A percentile compares a stretch with the other conserved stretches of the same genome.
Conservation (phyloP, 2,888 invertebrate species). For the Aleiodes leptofemur region DNA sequence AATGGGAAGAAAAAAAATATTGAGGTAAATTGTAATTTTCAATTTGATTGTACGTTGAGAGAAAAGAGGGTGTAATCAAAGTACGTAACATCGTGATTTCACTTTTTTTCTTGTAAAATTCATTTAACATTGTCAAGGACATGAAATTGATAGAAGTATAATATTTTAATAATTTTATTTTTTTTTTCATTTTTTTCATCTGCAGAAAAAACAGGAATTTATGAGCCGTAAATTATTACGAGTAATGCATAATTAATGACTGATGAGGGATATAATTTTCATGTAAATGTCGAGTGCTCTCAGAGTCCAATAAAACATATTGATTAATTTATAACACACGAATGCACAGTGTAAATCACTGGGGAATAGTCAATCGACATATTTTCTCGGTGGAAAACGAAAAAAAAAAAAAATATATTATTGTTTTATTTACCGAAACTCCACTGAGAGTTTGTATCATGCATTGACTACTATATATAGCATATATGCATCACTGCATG, state of each 20-base stretch:
- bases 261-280: slow-evolving; percentile 31
- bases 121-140: slow-evolving; percentile 10
- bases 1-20: not conserved
- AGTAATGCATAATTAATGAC: slow-evolving; percentile 23
- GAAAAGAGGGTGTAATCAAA: slow-evolving; percentile 6
- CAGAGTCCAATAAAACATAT: slow-evolving; percentile 28
- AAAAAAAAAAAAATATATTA: no score
- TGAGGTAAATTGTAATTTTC: not conserved
- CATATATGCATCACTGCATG: not conserved
- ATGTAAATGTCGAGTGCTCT: slow-evolving; percentile 11
- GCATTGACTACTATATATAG: not conserved
- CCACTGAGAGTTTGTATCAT: slow-evolving; percentile 16
- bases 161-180: slow-evolving; percentile 5
- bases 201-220: not conserved
- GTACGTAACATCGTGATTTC: slow-evolving; percentile 5
- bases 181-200: not conserved
- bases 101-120: slow-evolving; percentile 16
- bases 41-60: not conserved
- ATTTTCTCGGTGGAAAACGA: not conserved
- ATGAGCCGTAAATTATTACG: slow-evolving; percentile 22
- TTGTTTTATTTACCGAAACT: slow-evolving; percentile 6
- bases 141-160: not conserved
- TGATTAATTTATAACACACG: slow-evolving; percentile 34
- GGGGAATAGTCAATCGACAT: slow-evolving; percentile 34
- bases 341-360: slow-evolving; percentile 30